Percentiles rank a stretch among this genome's conserved stretches.
phyloP scores from a whole-genome alignment of 2,113 vertebrate species.

The Grammomys surdaster region DNA sequence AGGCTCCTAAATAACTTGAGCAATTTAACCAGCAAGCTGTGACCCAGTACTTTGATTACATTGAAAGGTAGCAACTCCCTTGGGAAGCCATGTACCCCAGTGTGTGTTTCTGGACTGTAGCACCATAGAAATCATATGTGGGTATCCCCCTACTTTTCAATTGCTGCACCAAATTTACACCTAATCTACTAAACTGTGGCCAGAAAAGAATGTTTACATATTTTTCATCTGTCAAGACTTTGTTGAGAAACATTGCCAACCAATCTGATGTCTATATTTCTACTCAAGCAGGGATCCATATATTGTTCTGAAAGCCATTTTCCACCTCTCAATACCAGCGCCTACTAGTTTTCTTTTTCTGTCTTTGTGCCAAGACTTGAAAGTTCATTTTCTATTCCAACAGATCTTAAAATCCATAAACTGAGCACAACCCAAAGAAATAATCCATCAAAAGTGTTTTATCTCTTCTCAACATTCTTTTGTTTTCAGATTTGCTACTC shows the following conservation, averaged over 20 bases:
- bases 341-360: not conserved
- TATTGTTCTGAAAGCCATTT: not conserved
- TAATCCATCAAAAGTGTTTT: not conserved
- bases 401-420: slow-evolving; percentile 19
- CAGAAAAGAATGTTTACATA: not conserved
- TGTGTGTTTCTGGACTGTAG: not conserved
- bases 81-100: not conserved
- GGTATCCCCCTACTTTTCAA: not conserved
- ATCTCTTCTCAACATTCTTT: not conserved
- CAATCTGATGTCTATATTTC: not conserved
- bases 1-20: not conserved
- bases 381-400: slow-evolving; percentile 35
- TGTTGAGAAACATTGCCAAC: not conserved
- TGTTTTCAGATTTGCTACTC: slow-evolving; percentile 12
- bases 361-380: not conserved
- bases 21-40: not conserved
- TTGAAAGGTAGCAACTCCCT: not conserved
- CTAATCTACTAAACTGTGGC: not conserved
- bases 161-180: not conserved
- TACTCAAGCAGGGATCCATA: not conserved
- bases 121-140: not conserved
- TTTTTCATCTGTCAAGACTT: not conserved
- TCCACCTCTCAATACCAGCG: not conserved
- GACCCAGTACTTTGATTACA: not conserved
- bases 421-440: slow-evolving; percentile 17